Conservation (phyloP, 1,140 invertebrate species). For the Ceratina australensis region DNA sequence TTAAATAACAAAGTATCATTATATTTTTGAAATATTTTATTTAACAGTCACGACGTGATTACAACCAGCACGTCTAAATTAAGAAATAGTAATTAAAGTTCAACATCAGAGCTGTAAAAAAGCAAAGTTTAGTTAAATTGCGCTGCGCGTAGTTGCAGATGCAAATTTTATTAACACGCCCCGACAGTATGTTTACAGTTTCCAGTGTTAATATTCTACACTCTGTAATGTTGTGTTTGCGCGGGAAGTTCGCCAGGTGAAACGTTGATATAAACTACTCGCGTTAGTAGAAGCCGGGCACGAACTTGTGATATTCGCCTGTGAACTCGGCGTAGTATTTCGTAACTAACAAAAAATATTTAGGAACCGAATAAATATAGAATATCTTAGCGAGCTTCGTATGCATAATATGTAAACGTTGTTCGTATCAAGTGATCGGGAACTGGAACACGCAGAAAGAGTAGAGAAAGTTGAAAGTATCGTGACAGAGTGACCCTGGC, state of each 20-base stretch:
- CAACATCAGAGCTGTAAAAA: not conserved
- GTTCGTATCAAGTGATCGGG: not conserved
- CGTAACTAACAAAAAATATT: not conserved
- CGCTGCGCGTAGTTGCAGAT: not conserved
- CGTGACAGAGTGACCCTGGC: not conserved
- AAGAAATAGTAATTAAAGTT: not conserved
- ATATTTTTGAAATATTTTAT: no score
- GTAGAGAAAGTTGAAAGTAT: not conserved
- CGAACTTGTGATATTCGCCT: no score
- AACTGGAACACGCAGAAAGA: not conserved
- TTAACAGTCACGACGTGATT: no score
- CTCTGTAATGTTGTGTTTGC: not conserved
- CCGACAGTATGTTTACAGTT: not conserved
- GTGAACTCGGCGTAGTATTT: not conserved
- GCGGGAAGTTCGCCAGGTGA: no score
- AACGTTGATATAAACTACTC: no score
- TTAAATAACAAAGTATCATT: no score
- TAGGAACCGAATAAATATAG: not conserved
- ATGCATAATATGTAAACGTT: not conserved
- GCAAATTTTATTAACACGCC: slow-evolving; percentile 3
- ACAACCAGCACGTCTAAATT: no score
- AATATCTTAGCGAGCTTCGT: not conserved
- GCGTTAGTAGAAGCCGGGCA: no score
- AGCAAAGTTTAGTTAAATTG: not conserved
- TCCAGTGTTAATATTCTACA: not conserved